These are phyloP conservation scores for Temnothorax rugatulus DNA, from an alignment of 2,888 invertebrate genomes.

Conservation along the genomic window DNA sequence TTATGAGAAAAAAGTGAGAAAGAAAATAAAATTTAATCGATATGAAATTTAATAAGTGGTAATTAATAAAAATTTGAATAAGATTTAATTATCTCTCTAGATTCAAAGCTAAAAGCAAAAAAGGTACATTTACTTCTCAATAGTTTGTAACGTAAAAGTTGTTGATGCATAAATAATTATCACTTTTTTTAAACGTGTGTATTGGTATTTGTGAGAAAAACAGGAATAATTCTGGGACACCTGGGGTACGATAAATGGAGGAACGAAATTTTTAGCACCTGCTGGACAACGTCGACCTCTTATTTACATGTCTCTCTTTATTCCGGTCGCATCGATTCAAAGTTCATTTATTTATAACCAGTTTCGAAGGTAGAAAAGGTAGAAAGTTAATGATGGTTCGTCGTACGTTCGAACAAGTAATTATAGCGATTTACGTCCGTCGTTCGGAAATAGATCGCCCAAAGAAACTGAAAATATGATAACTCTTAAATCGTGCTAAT, in stretches of 20 bases:
- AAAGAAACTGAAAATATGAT: conserved; percentile 9
- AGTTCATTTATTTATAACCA: conserved; percentile 49
- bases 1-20: background rate
- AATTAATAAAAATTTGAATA: background rate
- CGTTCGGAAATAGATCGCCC: conserved; percentile 14
- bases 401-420: conserved; percentile 37
- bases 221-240: background rate
- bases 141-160: background rate
- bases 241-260: background rate
- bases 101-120: background rate
- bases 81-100: background rate
- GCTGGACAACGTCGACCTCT: conserved; percentile 32
- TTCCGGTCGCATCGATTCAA: conserved; percentile 48
- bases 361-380: conserved; percentile 19
- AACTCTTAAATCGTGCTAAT: background rate
- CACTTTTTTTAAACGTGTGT: background rate
- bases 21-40: background rate
- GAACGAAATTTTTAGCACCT: conserved; percentile 37
- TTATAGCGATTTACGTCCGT: conserved; percentile 41
- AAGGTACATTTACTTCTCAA: background rate
- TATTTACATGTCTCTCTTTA: conserved; percentile 39
- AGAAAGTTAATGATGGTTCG: conserved; percentile 35
- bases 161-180: background rate
- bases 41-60: background rate
- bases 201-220: conserved; percentile 18